Evolutionary conservation across 1,140 invertebrate genomes (phyloP).

Genomic region (Galleria mellonella): DNA sequence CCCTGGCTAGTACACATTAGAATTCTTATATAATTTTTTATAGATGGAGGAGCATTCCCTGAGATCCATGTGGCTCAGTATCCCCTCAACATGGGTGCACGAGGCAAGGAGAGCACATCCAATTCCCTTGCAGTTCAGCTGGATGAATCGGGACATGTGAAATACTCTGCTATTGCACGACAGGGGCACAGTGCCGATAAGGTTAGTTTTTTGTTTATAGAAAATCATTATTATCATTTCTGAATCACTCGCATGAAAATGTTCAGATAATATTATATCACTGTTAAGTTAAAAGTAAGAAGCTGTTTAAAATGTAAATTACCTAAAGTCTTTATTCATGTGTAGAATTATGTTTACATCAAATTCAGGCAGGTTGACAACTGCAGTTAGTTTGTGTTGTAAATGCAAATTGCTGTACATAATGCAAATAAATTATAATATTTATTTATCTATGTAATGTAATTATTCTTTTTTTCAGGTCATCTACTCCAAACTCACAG

Average conservation of each 20-base stretch:
- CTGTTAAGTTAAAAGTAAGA: too few species aligned
- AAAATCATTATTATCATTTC: too few species aligned
- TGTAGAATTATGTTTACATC: too few species aligned
- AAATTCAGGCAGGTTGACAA: too few species aligned
- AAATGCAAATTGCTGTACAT: too few species aligned
- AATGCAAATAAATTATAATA: background rate
- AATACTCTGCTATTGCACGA: constrained; percentile 96
- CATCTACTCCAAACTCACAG: constrained; percentile 96
- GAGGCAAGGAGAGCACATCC: constrained; percentile 84
- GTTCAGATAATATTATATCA: too few species aligned
- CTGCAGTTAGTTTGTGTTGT: too few species aligned
- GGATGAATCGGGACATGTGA: constrained; percentile 95
- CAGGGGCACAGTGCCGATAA: constrained; percentile 98
- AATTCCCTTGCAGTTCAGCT: constrained; percentile 96
- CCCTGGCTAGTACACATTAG: too few species aligned
- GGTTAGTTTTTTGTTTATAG: constrained; percentile 76
- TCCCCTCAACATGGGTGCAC: constrained; percentile 93
- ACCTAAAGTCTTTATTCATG: too few species aligned
- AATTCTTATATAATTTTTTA: constrained; percentile 58
- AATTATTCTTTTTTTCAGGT: constrained; percentile 76
- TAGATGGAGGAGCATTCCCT: constrained; percentile 98
- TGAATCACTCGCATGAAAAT: too few species aligned
- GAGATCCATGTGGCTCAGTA: constrained; percentile 98
- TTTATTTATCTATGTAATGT: too few species aligned
- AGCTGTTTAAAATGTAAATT: too few species aligned